Conservation (phyloP, 1,140 invertebrate genomes). For the Platorchestia sp. region DNA sequence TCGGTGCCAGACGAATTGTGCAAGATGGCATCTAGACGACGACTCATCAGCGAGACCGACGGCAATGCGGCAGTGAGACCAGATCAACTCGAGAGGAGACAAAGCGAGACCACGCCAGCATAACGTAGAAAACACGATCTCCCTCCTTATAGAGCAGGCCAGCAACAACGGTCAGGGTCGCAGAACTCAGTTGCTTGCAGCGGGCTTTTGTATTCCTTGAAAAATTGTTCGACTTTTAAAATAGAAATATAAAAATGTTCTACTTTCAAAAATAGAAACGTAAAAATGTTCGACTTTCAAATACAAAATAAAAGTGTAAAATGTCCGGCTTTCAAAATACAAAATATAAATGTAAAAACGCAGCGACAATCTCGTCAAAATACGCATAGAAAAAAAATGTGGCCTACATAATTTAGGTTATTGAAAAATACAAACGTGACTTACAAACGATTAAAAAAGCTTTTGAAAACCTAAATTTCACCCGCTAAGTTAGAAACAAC, state of each 20-base stretch:
- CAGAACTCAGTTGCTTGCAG: not conserved
- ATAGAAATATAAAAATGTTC: not conserved
- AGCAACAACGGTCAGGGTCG: constrained; percentile 13
- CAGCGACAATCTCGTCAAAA: not conserved
- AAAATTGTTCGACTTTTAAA: not conserved
- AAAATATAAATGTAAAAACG: not conserved
- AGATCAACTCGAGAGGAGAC: not conserved
- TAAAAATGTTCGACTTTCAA: not conserved
- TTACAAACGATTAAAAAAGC: too few relatives aligned
- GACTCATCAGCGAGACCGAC: constrained; percentile 3
- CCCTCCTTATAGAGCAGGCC: not conserved
- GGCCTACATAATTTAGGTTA: not conserved
- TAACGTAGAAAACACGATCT: constrained; percentile 21
- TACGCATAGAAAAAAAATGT: not conserved
- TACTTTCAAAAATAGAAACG: too few relatives aligned
- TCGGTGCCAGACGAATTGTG: not conserved
- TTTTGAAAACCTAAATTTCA: too few relatives aligned
- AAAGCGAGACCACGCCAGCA: constrained; percentile 6
- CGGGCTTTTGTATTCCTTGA: not conserved
- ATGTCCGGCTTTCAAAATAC: not conserved
- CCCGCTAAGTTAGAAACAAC: too few relatives aligned
- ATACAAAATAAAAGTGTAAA: not conserved
- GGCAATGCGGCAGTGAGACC: not conserved
- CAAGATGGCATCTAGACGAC: not conserved
- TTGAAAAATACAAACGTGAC: too few relatives aligned